phyloP scores from a whole-genome alignment of 2,888 invertebrate genomes.

The Sesia bembeciformis region DNA sequence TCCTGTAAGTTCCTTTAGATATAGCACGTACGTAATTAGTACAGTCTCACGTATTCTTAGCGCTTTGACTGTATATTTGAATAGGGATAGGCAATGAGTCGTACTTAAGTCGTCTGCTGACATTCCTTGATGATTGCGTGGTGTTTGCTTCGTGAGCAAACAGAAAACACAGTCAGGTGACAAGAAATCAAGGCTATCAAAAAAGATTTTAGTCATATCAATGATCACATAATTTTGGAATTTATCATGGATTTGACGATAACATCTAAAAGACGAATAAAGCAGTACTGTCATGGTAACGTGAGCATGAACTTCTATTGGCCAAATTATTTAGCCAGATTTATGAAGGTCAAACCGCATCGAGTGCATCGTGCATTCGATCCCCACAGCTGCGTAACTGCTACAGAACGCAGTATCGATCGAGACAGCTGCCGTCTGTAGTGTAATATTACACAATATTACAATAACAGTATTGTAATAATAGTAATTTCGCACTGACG shows the following conservation, averaged over 20 bases:
- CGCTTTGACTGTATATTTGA: too few relatives aligned
- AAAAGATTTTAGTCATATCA: too few relatives aligned
- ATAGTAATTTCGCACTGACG: not conserved
- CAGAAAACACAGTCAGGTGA: not conserved
- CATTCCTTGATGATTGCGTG: not conserved
- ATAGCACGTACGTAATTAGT: constrained; percentile 43
- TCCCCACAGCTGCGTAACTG: not conserved
- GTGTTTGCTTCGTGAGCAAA: not conserved
- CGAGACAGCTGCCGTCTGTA: constrained; percentile 24
- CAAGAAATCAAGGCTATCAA: not conserved
- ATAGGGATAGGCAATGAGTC: too few relatives aligned
- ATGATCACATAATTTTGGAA: too few relatives aligned
- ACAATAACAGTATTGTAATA: not conserved
- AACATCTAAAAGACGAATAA: too few relatives aligned
- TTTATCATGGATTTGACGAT: too few relatives aligned
- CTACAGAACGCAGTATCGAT: constrained; percentile 15
- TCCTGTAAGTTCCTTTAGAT: constrained; percentile 36
- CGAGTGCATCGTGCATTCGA: not conserved
- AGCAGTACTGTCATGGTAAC: too few relatives aligned
- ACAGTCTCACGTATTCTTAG: constrained; percentile 35
- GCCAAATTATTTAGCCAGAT: too few relatives aligned
- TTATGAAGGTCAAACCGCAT: not conserved
- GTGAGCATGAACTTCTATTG: too few relatives aligned
- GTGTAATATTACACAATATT: not conserved
- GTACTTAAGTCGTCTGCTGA: not conserved